Conservation (phyloP, 2,888 invertebrate genomes). For the Acronicta alni region DNA sequence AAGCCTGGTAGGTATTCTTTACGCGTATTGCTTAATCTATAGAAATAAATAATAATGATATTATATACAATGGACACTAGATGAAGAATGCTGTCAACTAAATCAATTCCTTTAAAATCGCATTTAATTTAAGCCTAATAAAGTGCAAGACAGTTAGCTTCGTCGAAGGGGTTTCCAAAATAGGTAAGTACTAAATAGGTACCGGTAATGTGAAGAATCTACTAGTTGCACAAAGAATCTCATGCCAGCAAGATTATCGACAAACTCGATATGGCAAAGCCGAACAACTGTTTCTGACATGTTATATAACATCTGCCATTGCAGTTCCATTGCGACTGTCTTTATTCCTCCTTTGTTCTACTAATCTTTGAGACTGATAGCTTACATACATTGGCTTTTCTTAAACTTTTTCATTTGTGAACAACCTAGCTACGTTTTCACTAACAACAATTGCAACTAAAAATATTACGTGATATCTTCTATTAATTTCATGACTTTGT, state of each 20-base stretch:
- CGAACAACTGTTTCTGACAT: background rate
- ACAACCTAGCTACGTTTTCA: background rate
- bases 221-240: background rate
- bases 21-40: no score
- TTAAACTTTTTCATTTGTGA: conserved; percentile 5
- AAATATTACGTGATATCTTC: conserved; percentile 19
- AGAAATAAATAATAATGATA: no score
- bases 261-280: background rate
- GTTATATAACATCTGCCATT: background rate
- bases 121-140: background rate
- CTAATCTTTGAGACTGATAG: background rate
- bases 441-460: conserved; percentile 15
- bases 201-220: background rate
- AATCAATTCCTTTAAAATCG: background rate
- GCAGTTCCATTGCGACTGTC: background rate
- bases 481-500: no score
- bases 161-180: background rate
- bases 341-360: background rate
- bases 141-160: background rate
- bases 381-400: conserved; percentile 2
- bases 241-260: background rate
- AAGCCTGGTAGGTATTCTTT: no score
- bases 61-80: no score
- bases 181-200: background rate
- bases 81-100: background rate